Conservation (phyloP, 1,140 invertebrate species). For the Drosophila athabasca region DNA sequence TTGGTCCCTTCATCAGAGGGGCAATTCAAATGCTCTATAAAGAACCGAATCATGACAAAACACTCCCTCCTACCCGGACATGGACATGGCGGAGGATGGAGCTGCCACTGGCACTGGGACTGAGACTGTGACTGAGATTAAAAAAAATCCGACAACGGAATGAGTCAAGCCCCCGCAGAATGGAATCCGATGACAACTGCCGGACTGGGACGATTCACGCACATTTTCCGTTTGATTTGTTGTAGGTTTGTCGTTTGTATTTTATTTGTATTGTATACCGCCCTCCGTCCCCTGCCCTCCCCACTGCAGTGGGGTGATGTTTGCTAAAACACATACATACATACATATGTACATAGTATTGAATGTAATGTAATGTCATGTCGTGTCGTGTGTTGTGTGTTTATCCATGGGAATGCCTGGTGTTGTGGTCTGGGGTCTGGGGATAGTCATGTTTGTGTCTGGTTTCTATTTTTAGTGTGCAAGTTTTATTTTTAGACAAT, state of each 20-base stretch:
- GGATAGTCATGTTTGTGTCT: conserved; percentile 60
- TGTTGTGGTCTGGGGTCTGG: too few species aligned
- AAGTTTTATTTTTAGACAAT: conserved; percentile 72
- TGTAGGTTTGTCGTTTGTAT: not conserved
- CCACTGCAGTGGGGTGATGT: conserved; percentile 30
- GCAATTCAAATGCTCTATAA: too few species aligned
- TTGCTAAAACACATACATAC: conserved; percentile 51
- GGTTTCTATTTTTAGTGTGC: conserved; percentile 55
- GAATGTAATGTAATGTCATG: too few species aligned
- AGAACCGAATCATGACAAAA: too few species aligned
- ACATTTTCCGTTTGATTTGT: conserved; percentile 26
- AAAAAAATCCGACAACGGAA: conserved; percentile 40
- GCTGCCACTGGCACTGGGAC: conserved; percentile 2
- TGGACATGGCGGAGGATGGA: not conserved
- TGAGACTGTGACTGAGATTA: conserved; percentile 1
- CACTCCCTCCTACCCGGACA: conserved; percentile 10
- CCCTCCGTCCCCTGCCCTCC: not conserved
- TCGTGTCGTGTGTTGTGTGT: conserved; percentile 59
- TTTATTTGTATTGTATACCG: too few species aligned
- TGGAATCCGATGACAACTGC: too few species aligned
- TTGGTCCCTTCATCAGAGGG: too few species aligned
- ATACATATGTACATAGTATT: too few species aligned
- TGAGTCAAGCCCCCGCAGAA: too few species aligned
- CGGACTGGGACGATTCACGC: conserved; percentile 27
- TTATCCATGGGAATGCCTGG: conserved; percentile 57